Evolutionary conservation across 2,888 invertebrate species (phyloP).

Genomic region (Drosophila prostipennis): DNA sequence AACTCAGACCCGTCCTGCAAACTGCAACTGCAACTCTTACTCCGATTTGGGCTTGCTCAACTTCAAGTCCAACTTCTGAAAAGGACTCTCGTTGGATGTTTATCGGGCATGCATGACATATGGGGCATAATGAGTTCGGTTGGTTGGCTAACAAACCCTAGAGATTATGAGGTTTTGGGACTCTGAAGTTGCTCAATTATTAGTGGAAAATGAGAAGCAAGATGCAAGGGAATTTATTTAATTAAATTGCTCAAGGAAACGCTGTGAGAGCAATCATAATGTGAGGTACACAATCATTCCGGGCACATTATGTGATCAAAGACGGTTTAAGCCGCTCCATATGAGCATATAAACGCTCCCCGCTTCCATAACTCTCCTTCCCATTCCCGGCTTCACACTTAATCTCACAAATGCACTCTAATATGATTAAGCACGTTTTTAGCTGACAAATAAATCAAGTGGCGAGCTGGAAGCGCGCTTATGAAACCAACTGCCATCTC

Average conservation of each 20-base stretch:
- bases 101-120: slow-evolving; percentile 53
- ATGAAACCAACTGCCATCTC: slow-evolving; percentile 52
- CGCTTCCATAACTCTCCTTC: slow-evolving; percentile 24
- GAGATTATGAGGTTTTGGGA: neutral
- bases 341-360: slow-evolving; percentile 21
- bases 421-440: slow-evolving; percentile 82
- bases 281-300: slow-evolving; percentile 25
- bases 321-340: slow-evolving; percentile 15
- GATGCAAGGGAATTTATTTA: neutral
- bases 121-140: slow-evolving; percentile 45
- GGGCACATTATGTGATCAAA: slow-evolving; percentile 32
- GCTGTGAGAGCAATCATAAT: slow-evolving; percentile 6
- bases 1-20: slow-evolving; percentile 19
- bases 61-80: neutral
- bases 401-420: slow-evolving; percentile 80
- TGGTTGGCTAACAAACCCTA: slow-evolving; percentile 17
- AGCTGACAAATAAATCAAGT: slow-evolving; percentile 78
- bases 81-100: slow-evolving; percentile 36
- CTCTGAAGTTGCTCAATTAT: slow-evolving; percentile 7
- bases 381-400: slow-evolving; percentile 53
- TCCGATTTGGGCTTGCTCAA: slow-evolving; percentile 7
- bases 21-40: neutral
- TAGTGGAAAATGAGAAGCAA: neutral
- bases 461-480: slow-evolving; percentile 61
- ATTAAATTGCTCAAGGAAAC: slow-evolving; percentile 1